These are phyloP conservation scores for Pterostichus niger DNA, from an alignment of 2,888 invertebrate genomes.

Conservation along the genomic window DNA sequence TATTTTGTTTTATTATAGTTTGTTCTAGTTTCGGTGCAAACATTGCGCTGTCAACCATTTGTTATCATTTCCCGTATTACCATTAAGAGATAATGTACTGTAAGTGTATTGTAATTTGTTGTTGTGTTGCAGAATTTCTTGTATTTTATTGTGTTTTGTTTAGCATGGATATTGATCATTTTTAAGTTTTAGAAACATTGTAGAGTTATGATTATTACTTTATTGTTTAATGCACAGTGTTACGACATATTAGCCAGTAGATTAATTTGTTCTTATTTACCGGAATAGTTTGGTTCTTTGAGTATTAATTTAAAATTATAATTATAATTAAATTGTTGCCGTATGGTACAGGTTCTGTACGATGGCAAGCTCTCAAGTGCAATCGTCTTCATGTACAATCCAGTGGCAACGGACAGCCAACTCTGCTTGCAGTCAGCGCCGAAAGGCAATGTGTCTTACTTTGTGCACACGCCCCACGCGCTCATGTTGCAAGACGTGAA, in stretches of 20 bases:
- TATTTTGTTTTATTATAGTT: conserved; percentile 54
- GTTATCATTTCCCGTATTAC: conserved; percentile 30
- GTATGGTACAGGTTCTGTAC: conserved; percentile 92
- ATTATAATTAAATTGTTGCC: not conserved
- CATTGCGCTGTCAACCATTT: conserved; percentile 39
- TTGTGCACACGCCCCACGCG: conserved; percentile 99
- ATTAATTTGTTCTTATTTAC: conserved; percentile 8
- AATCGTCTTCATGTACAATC: conserved; percentile 99
- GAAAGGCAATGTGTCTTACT: conserved; percentile 97
- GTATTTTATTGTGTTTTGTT: conserved; percentile 35
- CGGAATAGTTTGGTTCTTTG: too few species aligned
- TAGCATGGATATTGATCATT: conserved; percentile 37
- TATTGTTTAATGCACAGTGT: conserved; percentile 4
- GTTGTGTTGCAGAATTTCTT: not conserved
- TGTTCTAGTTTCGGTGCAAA: conserved; percentile 42
- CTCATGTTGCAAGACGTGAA: conserved; percentile 99
- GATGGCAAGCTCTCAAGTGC: conserved; percentile 98
- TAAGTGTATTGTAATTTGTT: conserved; percentile 52
- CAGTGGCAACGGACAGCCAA: conserved; percentile 99
- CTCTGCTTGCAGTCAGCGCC: conserved; percentile 99
- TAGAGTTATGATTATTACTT: conserved; percentile 22
- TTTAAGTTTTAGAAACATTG: conserved; percentile 29
- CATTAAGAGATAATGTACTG: conserved; percentile 55
- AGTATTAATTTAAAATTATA: too few species aligned
- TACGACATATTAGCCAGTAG: not conserved